Evolutionary conservation across 2,113 vertebrate species (phyloP).

Genomic region (Sisor rabdophorus): DNA sequence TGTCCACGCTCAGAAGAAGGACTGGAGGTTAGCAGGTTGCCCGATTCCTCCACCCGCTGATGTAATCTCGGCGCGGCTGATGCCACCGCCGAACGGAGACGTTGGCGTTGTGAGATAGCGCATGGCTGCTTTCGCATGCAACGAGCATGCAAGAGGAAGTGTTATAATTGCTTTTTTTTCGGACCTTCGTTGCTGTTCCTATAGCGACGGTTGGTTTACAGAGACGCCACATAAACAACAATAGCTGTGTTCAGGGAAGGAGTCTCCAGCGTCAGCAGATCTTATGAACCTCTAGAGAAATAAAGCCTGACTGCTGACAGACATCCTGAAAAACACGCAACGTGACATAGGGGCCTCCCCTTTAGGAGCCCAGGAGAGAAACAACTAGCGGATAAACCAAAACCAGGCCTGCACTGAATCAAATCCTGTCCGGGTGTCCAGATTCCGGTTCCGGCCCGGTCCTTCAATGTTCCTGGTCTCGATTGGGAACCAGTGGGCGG

Average conservation of each 20-base stretch:
- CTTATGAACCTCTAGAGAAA: too few relatives aligned
- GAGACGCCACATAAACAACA: not conserved
- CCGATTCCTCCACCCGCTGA: conserved; percentile 53
- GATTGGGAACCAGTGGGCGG: too few relatives aligned
- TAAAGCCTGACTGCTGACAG: too few relatives aligned
- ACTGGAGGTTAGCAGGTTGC: conserved; percentile 56
- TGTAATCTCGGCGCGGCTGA: conserved; percentile 59
- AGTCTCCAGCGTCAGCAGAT: not conserved
- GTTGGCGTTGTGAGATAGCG: conserved; percentile 60
- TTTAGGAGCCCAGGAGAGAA: too few relatives aligned
- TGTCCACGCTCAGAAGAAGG: conserved; percentile 7
- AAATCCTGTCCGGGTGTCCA: too few relatives aligned
- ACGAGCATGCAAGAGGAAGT: not conserved
- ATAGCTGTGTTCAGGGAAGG: not conserved
- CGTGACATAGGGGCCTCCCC: too few relatives aligned
- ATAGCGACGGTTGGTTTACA: not conserved
- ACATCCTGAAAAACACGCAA: too few relatives aligned
- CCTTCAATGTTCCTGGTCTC: too few relatives aligned
- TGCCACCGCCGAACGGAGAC: conserved; percentile 59
- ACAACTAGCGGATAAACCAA: too few relatives aligned
- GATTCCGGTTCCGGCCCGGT: too few relatives aligned
- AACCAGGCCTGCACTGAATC: too few relatives aligned
- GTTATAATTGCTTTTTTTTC: not conserved
- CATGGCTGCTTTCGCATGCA: conserved; percentile 12
- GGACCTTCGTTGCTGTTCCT: not conserved